These are phyloP conservation scores for Rhabdophis nuchalis DNA, from an alignment of 2,797 vertebrate species.

Conservation along the genomic window DNA sequence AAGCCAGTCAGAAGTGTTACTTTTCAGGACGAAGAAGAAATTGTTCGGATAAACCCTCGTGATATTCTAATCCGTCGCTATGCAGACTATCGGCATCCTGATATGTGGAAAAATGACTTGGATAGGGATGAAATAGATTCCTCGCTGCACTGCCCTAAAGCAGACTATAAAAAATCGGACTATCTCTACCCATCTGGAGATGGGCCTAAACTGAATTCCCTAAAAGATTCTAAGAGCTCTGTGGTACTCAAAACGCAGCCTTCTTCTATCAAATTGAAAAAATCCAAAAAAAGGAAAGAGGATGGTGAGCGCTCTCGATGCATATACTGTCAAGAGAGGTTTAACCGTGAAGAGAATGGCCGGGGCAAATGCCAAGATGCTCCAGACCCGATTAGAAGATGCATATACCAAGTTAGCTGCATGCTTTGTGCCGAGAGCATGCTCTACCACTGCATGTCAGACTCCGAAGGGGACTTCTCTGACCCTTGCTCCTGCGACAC, in stretches of 20 bases:
- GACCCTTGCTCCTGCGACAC: slow-evolving; percentile 98
- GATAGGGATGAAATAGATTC: slow-evolving; percentile 88
- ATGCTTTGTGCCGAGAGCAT: slow-evolving; percentile 99
- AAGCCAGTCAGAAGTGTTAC: slow-evolving; percentile 90
- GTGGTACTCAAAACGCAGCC: slow-evolving; percentile 84
- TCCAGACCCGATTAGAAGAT: slow-evolving; percentile 94
- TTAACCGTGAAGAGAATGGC: slow-evolving; percentile 96
- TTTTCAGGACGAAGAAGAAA: slow-evolving; percentile 96
- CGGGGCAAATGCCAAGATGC: slow-evolving; percentile 96
- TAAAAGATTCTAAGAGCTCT: slow-evolving; percentile 86
- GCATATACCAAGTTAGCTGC: slow-evolving; percentile 99
- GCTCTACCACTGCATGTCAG: slow-evolving; percentile 99
- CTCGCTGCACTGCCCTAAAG: slow-evolving; percentile 84
- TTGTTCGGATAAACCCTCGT: slow-evolving; percentile 97
- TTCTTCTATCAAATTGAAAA: slow-evolving; percentile 86
- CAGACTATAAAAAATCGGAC: slow-evolving; percentile 91
- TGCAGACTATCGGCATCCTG: slow-evolving; percentile 96
- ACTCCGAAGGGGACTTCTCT: slow-evolving; percentile 98
- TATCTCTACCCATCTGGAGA: slow-evolving; percentile 86
- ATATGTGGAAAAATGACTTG: slow-evolving; percentile 90
- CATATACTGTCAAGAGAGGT: slow-evolving; percentile 97
- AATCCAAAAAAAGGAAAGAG: slow-evolving; percentile 89
- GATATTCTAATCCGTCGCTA: slow-evolving; percentile 95
- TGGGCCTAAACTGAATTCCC: slow-evolving; percentile 78
- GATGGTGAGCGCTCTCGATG: slow-evolving; percentile 97